Percentiles rank a stretch among this genome's conserved stretches.
Evolutionary conservation across 2,113 vertebrate genomes (phyloP).

Genomic region (Grallaria varia): DNA sequence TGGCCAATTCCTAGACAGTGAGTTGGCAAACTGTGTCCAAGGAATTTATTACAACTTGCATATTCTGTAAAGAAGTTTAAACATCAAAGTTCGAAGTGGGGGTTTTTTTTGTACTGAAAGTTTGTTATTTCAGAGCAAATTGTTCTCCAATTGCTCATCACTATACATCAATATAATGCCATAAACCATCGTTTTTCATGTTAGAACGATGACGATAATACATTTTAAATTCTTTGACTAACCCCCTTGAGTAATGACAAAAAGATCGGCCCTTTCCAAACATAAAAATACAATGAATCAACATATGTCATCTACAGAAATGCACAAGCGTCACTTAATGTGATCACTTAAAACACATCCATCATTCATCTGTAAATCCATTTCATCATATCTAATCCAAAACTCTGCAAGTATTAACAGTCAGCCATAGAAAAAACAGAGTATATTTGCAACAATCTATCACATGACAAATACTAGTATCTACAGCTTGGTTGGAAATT

Average conservation of each 20-base stretch:
- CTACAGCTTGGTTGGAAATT: not conserved
- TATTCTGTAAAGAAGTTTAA: not conserved
- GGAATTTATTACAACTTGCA: not conserved
- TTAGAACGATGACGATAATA: constrained; percentile 2
- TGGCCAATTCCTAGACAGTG: not conserved
- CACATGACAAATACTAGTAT: not conserved
- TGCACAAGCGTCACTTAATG: constrained; percentile 43
- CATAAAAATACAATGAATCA: constrained; percentile 57
- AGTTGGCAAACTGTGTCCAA: not conserved
- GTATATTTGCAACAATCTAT: not conserved
- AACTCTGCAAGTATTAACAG: not conserved
- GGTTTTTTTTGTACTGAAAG: not conserved
- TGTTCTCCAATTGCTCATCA: constrained; percentile 25
- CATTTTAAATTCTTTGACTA: constrained; percentile 45
- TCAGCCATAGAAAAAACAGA: not conserved
- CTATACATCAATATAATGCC: constrained; percentile 26
- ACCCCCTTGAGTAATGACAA: constrained; percentile 51
- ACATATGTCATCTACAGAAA: constrained; percentile 54
- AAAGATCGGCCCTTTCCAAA: constrained; percentile 49
- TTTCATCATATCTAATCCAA: constrained; percentile 21
- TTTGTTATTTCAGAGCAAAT: constrained; percentile 17
- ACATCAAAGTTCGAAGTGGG: not conserved
- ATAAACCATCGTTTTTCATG: constrained; percentile 2
- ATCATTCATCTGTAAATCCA: constrained; percentile 42
- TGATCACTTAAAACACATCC: constrained; percentile 52